Base-by-base conservation (phyloP, 2,888 invertebrate genomes). In the Zeuzera pyrina region DNA sequence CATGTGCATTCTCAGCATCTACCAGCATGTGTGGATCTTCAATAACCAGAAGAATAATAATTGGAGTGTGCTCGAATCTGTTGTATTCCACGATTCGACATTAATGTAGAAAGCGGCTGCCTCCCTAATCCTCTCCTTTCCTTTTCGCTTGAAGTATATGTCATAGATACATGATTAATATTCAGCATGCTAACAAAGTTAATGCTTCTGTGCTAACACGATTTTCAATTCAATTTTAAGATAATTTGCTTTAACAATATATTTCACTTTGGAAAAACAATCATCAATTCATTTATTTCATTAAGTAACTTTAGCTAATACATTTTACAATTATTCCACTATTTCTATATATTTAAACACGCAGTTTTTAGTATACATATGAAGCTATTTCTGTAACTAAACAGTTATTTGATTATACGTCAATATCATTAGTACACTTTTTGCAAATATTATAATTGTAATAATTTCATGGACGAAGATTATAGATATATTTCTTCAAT, bases 1-100 rank as follows among this genome's bases (percentile, higher is more conserved):
- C 60, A 68, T 77, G 69, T 73, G 69, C 70, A 73, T 67, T 51
- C 58, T n/a, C n/a, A n/a, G n/a, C n/a, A 47, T 64, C 57, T 62
- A 57, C 58, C 67, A 70, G 79, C 79, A 78, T 79, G 79, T 52
- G 63, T 62, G 68, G 66, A 64, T 49, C 58, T 68, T 67, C 62
- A 60, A 62, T 67, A 64, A 65, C 65, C 43, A 52, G 71, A 72
- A 68, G 69, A 69, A 43, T n/a, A n/a, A n/a, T n/a, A n/a, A 23
- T 49, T 51, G 57, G 47, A 60, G 52, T 60, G 55, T 59, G 55
- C 59, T 57, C 55, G 49, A 52, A 45, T 44, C 47, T 10, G 51
- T 47, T 47, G 42, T 40, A 40, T 44, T 48, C 45, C 42, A 39
- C 44, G 38, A 39, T 45, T 43, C 42, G 40, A 44, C 42, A 19